These are phyloP conservation scores for Acridotheres tristis DNA, from an alignment of 2,797 vertebrate species.

Conservation along the genomic window DNA sequence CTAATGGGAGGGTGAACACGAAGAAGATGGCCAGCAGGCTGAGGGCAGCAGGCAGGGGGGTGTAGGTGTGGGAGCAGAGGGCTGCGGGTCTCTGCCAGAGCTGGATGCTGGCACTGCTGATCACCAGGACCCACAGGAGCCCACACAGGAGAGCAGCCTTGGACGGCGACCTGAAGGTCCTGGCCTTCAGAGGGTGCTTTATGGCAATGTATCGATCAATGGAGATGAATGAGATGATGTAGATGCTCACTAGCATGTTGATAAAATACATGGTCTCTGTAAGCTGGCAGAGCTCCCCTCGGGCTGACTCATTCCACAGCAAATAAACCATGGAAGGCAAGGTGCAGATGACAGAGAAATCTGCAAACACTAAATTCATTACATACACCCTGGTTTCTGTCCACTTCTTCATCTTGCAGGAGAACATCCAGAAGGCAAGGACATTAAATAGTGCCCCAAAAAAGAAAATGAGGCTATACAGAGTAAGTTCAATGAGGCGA, in stretches of 20 bases:
- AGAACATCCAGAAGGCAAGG: slow-evolving; percentile 66
- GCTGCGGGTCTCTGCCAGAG: fast-evolving
- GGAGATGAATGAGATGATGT: slow-evolving; percentile 68
- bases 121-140: slow-evolving; percentile 52
- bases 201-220: slow-evolving; percentile 73
- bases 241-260: slow-evolving; percentile 76
- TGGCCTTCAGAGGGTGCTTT: slow-evolving; percentile 67
- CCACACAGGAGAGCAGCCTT: slow-evolving; percentile 70
- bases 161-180: slow-evolving; percentile 58
- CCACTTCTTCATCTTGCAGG: slow-evolving; percentile 56
- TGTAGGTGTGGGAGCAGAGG: slow-evolving; percentile 12
- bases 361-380: slow-evolving; percentile 61
- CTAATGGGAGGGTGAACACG: slow-evolving; percentile 32
- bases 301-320: not conserved
- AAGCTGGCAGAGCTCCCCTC: slow-evolving; percentile 19
- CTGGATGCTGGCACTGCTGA: not conserved
- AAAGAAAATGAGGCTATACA: slow-evolving; percentile 44
- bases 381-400: slow-evolving; percentile 66
- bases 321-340: slow-evolving; percentile 77
- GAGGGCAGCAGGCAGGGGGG: fast-evolving
- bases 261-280: slow-evolving; percentile 21
- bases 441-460: slow-evolving; percentile 52
- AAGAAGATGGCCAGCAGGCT: not conserved
- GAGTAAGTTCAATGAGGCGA: not conserved
- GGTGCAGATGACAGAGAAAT: slow-evolving; percentile 75